These are phyloP conservation scores for Lanius ludovicianus DNA, from an alignment of 2,113 vertebrate species.

Conservation along the genomic window DNA sequence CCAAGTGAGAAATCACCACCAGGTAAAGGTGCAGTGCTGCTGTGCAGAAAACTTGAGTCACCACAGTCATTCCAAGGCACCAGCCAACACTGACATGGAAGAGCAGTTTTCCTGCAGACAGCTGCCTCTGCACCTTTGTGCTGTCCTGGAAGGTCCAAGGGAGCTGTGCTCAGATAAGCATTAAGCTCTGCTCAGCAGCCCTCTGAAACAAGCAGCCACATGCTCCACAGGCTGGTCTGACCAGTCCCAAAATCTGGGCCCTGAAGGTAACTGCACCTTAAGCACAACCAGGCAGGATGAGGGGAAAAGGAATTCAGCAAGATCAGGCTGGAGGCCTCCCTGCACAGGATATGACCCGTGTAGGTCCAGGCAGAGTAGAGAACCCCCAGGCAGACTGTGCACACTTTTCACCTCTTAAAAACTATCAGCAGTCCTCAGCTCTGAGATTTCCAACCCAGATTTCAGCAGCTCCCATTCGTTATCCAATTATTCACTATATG, in stretches of 20 bases:
- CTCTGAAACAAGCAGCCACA: not conserved
- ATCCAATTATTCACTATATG: not conserved
- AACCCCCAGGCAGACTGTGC: not conserved
- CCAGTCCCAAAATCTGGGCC: not conserved
- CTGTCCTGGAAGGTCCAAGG: not conserved
- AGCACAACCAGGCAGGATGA: not conserved
- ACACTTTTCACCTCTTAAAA: not conserved
- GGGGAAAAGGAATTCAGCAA: not conserved
- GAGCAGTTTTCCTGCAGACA: not conserved
- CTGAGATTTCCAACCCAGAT: not conserved
- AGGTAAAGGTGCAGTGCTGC: not conserved
- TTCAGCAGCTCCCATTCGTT: not conserved
- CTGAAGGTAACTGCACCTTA: not conserved
- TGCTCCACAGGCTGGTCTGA: not conserved
- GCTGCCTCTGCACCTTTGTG: not conserved
- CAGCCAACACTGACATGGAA: not conserved
- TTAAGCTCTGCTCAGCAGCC: not conserved
- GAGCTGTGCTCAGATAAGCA: not conserved
- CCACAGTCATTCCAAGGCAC: not conserved
- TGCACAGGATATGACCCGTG: rapidly evolving
- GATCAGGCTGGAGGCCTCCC: not conserved
- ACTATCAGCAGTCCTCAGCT: no score
- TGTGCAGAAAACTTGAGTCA: not conserved
- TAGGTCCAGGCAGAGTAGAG: not conserved
- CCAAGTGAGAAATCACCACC: not conserved